A percentile compares a stretch with the other conserved stretches of the same genome.
These are phyloP conservation scores for Sebastes kiyomatsui DNA, from an alignment of 2,797 vertebrate genomes.

Conservation along the genomic window DNA sequence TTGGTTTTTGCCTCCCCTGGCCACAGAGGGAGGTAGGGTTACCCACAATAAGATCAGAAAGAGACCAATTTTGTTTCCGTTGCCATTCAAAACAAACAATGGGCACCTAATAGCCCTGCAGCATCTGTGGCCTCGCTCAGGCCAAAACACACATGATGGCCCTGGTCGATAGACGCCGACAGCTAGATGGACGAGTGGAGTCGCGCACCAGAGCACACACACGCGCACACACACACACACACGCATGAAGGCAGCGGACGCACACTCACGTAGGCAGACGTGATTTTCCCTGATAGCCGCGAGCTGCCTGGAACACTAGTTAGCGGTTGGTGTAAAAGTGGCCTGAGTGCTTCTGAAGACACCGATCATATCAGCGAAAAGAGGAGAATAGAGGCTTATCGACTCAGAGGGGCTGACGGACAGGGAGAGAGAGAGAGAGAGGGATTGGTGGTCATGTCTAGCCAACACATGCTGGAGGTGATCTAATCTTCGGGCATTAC, in stretches of 20 bases:
- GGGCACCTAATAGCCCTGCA: conserved; percentile 85
- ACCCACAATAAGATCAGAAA: conserved; percentile 89
- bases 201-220: conserved; percentile 19
- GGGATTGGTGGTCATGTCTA: conserved; percentile 52
- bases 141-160: conserved; percentile 79
- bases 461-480: conserved; percentile 56
- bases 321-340: conserved; percentile 80
- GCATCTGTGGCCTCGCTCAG: conserved; percentile 82
- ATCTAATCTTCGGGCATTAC: conserved; percentile 68
- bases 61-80: conserved; percentile 87
- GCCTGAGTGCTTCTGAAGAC: conserved; percentile 81
- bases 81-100: conserved; percentile 90
- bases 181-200: conserved; percentile 75
- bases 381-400: conserved; percentile 75
- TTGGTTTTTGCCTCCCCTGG: conserved; percentile 83
- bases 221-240: background rate
- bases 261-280: conserved; percentile 48
- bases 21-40: conserved; percentile 86
- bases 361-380: conserved; percentile 81
- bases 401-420: conserved; percentile 65
- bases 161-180: conserved; percentile 84
- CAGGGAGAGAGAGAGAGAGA: conserved; percentile 1
- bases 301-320: conserved; percentile 79
- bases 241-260: conserved; percentile 10
- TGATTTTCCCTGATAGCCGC: conserved; percentile 67